These are phyloP conservation scores for Atta texana DNA, from an alignment of 1,140 invertebrate species.

Conservation along the genomic window DNA sequence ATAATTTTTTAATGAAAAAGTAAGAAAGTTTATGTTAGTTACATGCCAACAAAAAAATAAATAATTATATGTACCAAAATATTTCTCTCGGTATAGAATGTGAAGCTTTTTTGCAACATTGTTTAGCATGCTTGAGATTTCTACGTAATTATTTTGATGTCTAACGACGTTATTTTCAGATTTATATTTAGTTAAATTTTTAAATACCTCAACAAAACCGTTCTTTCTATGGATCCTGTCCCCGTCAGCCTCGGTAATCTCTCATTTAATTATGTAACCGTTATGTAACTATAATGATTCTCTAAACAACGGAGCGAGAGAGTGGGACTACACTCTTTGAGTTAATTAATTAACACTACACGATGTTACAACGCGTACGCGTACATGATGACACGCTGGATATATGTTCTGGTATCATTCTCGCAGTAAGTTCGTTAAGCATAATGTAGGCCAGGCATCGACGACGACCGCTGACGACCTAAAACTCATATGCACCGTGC, in stretches of 20 bases:
- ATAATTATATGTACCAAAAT: too few species aligned
- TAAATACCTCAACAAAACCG: too few species aligned
- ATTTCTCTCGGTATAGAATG: too few species aligned
- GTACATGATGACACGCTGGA: conserved; percentile 2
- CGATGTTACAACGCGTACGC: conserved; percentile 26
- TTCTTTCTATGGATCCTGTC: too few species aligned
- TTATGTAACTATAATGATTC: conserved; percentile 19
- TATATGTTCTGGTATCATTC: conserved; percentile 40
- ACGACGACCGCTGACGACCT: conserved; percentile 46
- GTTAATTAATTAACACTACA: conserved; percentile 52
- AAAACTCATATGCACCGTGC: conserved; percentile 25
- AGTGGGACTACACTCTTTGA: conserved; percentile 7
- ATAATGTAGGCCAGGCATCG: conserved; percentile 41
- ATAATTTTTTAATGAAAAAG: too few species aligned
- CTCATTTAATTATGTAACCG: conserved; percentile 20
- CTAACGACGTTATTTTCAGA: too few species aligned
- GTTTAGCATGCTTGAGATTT: too few species aligned
- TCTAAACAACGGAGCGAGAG: conserved; percentile 6
- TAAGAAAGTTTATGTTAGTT: too few species aligned
- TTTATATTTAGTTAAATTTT: too few species aligned
- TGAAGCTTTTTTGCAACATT: too few species aligned
- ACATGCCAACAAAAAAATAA: too few species aligned
- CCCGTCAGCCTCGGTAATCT: background rate
- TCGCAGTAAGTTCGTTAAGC: conserved; percentile 53
- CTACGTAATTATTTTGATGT: too few species aligned